Evolutionary conservation across 2,888 invertebrate genomes (phyloP).

Genomic region (Chromoteleia sp.): DNA sequence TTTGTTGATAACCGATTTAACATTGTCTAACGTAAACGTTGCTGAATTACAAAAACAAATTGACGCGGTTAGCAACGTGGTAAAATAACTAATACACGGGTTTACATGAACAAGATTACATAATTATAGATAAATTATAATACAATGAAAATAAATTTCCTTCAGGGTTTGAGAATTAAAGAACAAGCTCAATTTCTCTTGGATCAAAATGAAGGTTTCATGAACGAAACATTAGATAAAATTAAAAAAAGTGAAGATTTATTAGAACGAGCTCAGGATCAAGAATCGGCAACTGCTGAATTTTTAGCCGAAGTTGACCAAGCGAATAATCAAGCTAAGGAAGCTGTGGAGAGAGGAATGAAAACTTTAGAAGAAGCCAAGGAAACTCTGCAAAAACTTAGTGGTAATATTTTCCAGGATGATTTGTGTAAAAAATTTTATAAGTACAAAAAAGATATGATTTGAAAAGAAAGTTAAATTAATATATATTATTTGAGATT

Average conservation of each 20-base stretch:
- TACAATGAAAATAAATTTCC: not conserved
- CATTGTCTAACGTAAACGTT: slow-evolving; percentile 92
- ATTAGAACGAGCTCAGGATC: slow-evolving; percentile 87
- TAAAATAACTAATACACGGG: slow-evolving; percentile 77
- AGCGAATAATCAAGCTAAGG: slow-evolving; percentile 90
- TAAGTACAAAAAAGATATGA: not conserved
- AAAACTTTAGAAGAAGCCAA: slow-evolving; percentile 92
- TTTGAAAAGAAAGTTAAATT: not conserved
- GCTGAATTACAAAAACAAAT: slow-evolving; percentile 89
- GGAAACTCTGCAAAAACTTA: slow-evolving; percentile 91
- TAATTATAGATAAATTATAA: no score
- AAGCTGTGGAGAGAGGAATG: slow-evolving; percentile 94
- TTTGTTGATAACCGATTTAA: slow-evolving; percentile 91
- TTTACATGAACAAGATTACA: no score
- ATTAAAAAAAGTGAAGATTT: slow-evolving; percentile 88
- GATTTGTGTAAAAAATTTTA: not conserved
- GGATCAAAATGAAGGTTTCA: slow-evolving; percentile 86
- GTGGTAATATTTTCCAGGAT: slow-evolving; percentile 84
- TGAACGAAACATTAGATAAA: slow-evolving; percentile 89
- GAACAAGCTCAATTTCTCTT: slow-evolving; percentile 87
- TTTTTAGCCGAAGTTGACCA: slow-evolving; percentile 92
- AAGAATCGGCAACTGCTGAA: slow-evolving; percentile 92
- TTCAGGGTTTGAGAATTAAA: slow-evolving; percentile 85
- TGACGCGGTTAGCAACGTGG: slow-evolving; percentile 89
- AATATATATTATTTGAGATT: not conserved